These are phyloP conservation scores for Merops nubicus DNA, from an alignment of 2,113 vertebrate species.

Conservation along the genomic window DNA sequence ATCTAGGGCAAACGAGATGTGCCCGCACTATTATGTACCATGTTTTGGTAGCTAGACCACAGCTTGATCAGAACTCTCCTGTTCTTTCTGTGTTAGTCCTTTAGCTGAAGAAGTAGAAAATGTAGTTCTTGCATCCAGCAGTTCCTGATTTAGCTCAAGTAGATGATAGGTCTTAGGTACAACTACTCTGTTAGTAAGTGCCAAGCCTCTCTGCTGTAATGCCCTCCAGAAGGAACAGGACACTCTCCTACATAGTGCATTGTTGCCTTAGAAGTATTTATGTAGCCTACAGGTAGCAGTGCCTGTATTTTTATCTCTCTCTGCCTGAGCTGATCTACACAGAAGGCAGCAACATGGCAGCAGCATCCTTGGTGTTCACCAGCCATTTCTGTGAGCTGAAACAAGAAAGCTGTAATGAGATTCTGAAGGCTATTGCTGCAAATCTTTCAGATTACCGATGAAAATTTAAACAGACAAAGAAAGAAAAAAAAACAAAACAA, in stretches of 20 bases:
- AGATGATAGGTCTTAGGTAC: background rate
- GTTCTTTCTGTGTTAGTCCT: background rate
- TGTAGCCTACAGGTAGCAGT: background rate
- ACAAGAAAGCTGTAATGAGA: background rate
- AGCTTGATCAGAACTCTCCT: background rate
- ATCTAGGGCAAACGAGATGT: background rate
- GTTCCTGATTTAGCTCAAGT: background rate
- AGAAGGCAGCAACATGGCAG: background rate
- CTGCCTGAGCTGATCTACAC: background rate
- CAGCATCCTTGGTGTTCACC: background rate
- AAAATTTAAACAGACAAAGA: background rate
- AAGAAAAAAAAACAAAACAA: background rate
- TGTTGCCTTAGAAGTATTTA: background rate
- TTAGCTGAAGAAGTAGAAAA: background rate
- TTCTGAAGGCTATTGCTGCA: background rate
- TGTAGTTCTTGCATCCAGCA: background rate
- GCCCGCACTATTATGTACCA: background rate
- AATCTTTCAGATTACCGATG: background rate
- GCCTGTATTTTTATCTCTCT: background rate
- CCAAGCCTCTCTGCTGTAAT: background rate
- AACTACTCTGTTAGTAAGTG: background rate
- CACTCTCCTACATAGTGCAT: background rate
- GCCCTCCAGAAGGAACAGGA: background rate
- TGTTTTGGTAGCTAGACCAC: background rate
- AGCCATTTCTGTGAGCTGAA: background rate